Conservation (phyloP, 2,797 vertebrate genomes). For the Clarias laeviceps region DNA sequence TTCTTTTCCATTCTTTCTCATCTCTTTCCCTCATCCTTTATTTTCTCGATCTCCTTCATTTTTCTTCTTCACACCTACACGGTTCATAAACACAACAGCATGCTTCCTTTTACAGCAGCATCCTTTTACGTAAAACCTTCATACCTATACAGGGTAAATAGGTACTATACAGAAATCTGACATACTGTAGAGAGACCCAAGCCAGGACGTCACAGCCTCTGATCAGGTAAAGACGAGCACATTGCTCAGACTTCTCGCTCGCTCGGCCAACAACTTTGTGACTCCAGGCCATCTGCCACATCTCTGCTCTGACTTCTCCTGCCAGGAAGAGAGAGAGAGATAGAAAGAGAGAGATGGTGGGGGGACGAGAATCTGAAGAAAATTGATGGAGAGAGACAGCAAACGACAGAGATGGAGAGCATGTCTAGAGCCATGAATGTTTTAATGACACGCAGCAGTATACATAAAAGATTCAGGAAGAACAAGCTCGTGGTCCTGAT, state of each 20-base stretch:
- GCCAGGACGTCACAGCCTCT: slow-evolving; percentile 61
- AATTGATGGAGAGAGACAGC: slow-evolving; percentile 24
- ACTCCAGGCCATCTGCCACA: slow-evolving; percentile 95
- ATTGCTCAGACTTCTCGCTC: slow-evolving; percentile 87
- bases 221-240: slow-evolving; percentile 97
- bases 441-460: slow-evolving; percentile 37
- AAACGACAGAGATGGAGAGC: slow-evolving; percentile 29
- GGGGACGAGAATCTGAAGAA: slow-evolving; percentile 2
- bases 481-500: slow-evolving; percentile 25
- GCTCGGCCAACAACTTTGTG: slow-evolving; percentile 90
- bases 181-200: not conserved
- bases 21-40: not conserved
- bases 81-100: too few species aligned
- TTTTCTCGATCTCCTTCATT: not conserved
- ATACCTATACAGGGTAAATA: not conserved
- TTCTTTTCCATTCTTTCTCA: not conserved
- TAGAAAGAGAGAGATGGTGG: not conserved
- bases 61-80: not conserved
- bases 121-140: too few species aligned
- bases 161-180: not conserved
- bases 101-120: too few species aligned
- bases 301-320: slow-evolving; percentile 86
- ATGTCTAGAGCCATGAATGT: slow-evolving; percentile 38
- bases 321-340: slow-evolving; percentile 63
- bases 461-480: slow-evolving; percentile 39